Evolutionary conservation across 1,140 invertebrate species (phyloP).

Genomic region (Bombus cullumanus): DNA sequence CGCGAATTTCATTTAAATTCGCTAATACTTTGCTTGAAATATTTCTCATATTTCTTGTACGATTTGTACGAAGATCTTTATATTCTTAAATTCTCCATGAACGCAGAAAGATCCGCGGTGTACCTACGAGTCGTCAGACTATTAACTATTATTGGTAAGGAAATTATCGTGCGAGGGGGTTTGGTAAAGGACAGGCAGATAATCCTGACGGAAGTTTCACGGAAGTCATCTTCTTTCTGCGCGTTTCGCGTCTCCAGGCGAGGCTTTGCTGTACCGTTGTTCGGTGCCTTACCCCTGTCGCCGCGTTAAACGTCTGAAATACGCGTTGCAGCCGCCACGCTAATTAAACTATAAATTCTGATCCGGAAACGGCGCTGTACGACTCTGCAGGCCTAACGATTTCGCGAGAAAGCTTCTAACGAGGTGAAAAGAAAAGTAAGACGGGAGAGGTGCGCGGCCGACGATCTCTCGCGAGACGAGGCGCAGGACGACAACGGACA

Average conservation of each 20-base stretch:
- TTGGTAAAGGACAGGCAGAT: not conserved
- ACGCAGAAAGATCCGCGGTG: no score
- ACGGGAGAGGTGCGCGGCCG: not conserved
- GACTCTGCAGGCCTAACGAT: slow-evolving; percentile 37
- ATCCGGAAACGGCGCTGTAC: slow-evolving; percentile 37
- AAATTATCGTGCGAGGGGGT: not conserved
- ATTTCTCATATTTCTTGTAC: no score
- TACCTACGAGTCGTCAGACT: no score
- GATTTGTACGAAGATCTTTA: no score
- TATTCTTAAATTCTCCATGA: not conserved
- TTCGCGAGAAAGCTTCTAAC: slow-evolving; percentile 46
- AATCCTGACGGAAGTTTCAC: slow-evolving; percentile 6
- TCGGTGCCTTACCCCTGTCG: slow-evolving; percentile 4
- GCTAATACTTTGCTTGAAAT: not conserved
- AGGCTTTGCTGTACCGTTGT: not conserved
- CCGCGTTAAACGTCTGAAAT: slow-evolving; percentile 30
- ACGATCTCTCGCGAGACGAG: slow-evolving; percentile 10
- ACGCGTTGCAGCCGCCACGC: slow-evolving; percentile 30
- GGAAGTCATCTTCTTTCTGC: not conserved
- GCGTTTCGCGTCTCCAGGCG: not conserved
- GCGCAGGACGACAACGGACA: slow-evolving; percentile 7
- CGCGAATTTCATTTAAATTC: not conserved
- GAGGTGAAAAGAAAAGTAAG: slow-evolving; percentile 46
- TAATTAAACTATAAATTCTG: slow-evolving; percentile 56
- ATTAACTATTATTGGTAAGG: not conserved